Evolutionary conservation across 2,888 invertebrate species (phyloP).

Genomic region (Auanema freiburgensis): DNA sequence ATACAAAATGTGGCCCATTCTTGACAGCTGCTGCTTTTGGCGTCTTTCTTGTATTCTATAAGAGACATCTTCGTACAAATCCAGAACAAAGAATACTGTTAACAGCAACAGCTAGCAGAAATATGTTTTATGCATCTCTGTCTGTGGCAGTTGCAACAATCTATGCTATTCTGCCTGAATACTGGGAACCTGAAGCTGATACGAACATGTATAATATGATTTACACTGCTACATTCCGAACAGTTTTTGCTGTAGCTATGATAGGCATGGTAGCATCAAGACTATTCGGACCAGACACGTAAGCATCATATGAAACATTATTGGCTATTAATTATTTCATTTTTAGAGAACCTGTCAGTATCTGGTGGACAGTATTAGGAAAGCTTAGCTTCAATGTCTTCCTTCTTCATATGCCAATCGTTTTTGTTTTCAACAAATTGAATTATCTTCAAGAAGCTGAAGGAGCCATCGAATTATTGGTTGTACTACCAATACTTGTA

Average conservation of each 20-base stretch:
- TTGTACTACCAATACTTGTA: constrained; percentile 53
- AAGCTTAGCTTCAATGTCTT: constrained; percentile 58
- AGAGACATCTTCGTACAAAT: constrained; percentile 4
- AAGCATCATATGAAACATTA: constrained; percentile 11
- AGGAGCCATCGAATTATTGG: constrained; percentile 47
- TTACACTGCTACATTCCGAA: constrained; percentile 60
- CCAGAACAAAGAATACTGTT: constrained; percentile 3
- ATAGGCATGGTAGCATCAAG: constrained; percentile 47
- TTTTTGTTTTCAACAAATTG: constrained; percentile 57
- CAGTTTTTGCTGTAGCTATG: constrained; percentile 53
- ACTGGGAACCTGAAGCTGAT: constrained; percentile 53
- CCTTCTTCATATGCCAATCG: constrained; percentile 61
- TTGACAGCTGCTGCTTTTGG: constrained; percentile 15
- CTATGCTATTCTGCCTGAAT: constrained; percentile 62
- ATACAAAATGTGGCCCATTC: constrained; percentile 62
- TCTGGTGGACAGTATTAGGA: constrained; percentile 50
- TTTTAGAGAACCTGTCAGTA: constrained; percentile 37
- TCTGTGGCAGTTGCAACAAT: constrained; percentile 41
- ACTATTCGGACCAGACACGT: constrained; percentile 33
- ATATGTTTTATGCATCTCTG: constrained; percentile 28
- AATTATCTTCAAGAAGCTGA: constrained; percentile 52
- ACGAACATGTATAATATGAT: constrained; percentile 56
- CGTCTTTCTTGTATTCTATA: constrained; percentile 13
- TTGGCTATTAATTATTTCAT: no score
- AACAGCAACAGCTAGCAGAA: constrained; percentile 17